Conservation (phyloP, 2,888 invertebrate species). For the Mimumesa dahlbomi region DNA sequence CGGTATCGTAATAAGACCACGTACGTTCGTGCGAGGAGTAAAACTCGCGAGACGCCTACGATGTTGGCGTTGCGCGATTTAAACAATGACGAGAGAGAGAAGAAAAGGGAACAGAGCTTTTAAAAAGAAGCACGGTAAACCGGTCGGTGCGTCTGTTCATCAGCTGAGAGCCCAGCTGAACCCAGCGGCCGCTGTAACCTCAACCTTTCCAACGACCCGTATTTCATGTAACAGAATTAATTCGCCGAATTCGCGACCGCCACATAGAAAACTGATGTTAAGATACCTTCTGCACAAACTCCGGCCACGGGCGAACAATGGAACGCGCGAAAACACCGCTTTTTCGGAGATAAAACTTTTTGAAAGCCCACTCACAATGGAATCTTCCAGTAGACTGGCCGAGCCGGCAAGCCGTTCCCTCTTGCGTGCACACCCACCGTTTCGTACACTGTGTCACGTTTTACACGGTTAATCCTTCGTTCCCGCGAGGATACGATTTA, state of each 20-base stretch:
- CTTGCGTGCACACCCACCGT: constrained; percentile 77
- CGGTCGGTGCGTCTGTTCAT: constrained; percentile 70
- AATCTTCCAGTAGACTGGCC: constrained; percentile 79
- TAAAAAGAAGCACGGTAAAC: constrained; percentile 50
- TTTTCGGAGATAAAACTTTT: constrained; percentile 69
- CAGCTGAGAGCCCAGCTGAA: constrained; percentile 79
- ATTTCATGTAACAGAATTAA: constrained; percentile 30
- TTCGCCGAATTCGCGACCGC: background rate
- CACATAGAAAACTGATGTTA: constrained; percentile 3
- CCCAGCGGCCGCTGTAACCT: constrained; percentile 66
- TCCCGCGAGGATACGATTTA: constrained; percentile 8
- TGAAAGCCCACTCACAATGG: constrained; percentile 78
- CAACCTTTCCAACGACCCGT: constrained; percentile 48
- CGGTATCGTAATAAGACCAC: constrained; percentile 2
- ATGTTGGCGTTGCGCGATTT: background rate
- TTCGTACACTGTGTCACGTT: constrained; percentile 48
- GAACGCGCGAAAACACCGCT: constrained; percentile 58
- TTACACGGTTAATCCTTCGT: constrained; percentile 31
- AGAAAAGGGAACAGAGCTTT: constrained; percentile 21
- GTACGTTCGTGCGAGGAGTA: background rate
- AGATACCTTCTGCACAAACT: constrained; percentile 36
- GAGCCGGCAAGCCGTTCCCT: constrained; percentile 78
- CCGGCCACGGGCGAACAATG: constrained; percentile 32
- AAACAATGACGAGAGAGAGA: constrained; percentile 2
- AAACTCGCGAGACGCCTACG: background rate